Evolutionary conservation across 2,888 invertebrate genomes (phyloP).

Genomic region (Fabriciana adippe): DNA sequence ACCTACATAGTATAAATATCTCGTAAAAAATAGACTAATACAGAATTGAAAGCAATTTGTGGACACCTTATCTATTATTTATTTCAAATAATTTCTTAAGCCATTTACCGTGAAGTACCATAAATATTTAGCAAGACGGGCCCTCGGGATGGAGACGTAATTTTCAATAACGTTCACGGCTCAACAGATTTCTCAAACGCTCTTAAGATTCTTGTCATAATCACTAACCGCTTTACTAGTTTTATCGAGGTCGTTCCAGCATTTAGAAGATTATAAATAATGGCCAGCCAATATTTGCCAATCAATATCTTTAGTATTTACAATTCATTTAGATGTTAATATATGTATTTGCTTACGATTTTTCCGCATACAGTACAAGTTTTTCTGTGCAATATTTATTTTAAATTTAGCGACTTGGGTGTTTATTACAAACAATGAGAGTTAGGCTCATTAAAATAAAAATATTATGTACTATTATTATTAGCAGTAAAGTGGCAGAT

Average conservation of each 20-base stretch:
- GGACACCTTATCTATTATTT: neutral
- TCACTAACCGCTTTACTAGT: slow-evolving; percentile 36
- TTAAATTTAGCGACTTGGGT: slow-evolving; percentile 8
- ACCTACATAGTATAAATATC: neutral
- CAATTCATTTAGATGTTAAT: slow-evolving; percentile 34
- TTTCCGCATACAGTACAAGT: slow-evolving; percentile 10
- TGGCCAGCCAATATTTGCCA: slow-evolving; percentile 35
- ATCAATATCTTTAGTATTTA: slow-evolving; percentile 36
- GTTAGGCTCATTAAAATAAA: neutral
- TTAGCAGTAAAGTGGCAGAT: too few relatives aligned
- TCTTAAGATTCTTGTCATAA: slow-evolving; percentile 40
- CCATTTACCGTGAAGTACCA: slow-evolving; percentile 16
- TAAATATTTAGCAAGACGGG: slow-evolving; percentile 18
- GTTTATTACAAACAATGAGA: slow-evolving; percentile 1
- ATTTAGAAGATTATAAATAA: slow-evolving; percentile 37
- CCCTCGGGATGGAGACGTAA: slow-evolving; percentile 27
- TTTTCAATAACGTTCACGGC: slow-evolving; percentile 35
- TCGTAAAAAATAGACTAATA: too few relatives aligned
- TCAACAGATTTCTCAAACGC: slow-evolving; percentile 35
- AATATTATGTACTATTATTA: too few relatives aligned
- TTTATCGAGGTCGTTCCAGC: slow-evolving; percentile 37
- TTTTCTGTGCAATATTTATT: slow-evolving; percentile 14
- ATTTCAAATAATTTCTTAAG: neutral
- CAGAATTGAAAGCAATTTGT: too few relatives aligned
- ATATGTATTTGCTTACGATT: slow-evolving; percentile 27